Conservation (phyloP, 2,113 vertebrate genomes). For the Macrotus californicus region DNA sequence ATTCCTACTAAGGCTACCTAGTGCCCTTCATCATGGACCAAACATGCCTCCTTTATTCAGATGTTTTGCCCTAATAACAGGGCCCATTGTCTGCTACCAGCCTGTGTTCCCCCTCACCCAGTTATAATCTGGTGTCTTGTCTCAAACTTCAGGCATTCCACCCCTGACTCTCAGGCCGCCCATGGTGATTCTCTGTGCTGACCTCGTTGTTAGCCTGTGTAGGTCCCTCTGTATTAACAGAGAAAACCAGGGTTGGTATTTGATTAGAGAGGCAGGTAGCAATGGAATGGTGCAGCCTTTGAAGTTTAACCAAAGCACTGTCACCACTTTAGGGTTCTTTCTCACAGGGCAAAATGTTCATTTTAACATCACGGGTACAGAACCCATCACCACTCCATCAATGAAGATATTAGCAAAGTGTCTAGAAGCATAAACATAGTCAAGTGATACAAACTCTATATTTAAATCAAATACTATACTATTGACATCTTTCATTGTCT, state of each 20-base stretch:
- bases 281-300: neutral
- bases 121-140: neutral
- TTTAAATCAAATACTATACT: neutral
- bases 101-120: neutral
- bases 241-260: neutral
- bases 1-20: neutral
- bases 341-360: neutral
- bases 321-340: neutral
- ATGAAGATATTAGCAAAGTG: neutral
- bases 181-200: neutral
- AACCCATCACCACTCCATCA: neutral
- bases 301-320: neutral
- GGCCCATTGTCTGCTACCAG: neutral
- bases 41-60: neutral
- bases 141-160: neutral
- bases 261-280: neutral
- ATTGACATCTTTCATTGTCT: neutral
- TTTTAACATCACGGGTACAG: neutral
- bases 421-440: neutral
- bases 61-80: neutral
- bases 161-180: neutral
- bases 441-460: neutral
- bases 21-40: neutral
- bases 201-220: neutral
- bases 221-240: neutral